Base-by-base conservation (phyloP, 2,888 invertebrate species). In the Eurytoma californica region DNA sequence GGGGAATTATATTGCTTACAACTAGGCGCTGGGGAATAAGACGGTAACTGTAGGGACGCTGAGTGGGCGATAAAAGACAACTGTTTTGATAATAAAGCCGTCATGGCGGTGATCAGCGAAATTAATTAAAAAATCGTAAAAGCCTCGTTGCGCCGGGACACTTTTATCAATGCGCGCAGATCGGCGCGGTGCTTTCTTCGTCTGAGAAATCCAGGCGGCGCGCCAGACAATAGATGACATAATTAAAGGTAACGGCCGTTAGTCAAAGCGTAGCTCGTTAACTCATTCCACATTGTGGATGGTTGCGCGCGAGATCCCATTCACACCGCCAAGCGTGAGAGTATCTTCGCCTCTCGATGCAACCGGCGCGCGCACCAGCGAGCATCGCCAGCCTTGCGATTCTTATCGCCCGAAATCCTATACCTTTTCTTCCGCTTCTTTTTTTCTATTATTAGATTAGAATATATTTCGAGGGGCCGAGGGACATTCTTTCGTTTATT, bases 161-260 rank as follows among this genome's bases (percentile, higher is more conserved):
- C 58, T 58, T 49, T 61, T 76, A 80, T 80, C 77, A 66, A 80
- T 77, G 55, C 53, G 24, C 14, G 63, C 18, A 72, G 9, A 39
- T 39, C 39, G 39, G 60, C 73, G 53, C 18, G 3, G 49, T 4
- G 66, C 30, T 39, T 58, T 51, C 68, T 63, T 47, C 39, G 7
- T 63, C 58, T 77, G 72, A 66, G 73, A 77, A 80, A 18, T 73
- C 73, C 66, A 72, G 30, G 63, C 51, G 30, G 49, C 7, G 70
- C 30, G 20, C 28, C 18, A 74, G 53, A 81, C 81, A 81, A 81
- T 81, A 60, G 79, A 81, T 81, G 81, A 82, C 82, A 82, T 82
- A 82, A 82, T 82, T 82, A 82, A 80, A 80, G 70, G 67, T 82
- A 82, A 80, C 82, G 80, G 82, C 63, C 76, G 70, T 66, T 47